Conservation (phyloP, 2,888 invertebrate genomes). For the Lepidocyrtinus sp. region DNA sequence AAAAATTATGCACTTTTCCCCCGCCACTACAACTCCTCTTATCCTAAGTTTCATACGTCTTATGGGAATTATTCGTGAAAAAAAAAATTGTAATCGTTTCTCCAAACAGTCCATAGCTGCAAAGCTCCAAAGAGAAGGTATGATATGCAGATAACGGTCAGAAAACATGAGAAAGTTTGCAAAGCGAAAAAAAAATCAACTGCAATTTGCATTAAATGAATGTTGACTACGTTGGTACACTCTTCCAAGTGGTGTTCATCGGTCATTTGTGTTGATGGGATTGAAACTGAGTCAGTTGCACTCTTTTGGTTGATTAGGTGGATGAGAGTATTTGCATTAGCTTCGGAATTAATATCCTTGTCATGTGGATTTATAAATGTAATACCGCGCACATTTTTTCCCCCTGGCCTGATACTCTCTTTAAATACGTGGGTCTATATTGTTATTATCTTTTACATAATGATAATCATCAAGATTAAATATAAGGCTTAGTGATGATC, state of each 20-base stretch:
- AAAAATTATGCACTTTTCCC: too few species aligned
- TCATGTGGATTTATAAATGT: constrained; percentile 8
- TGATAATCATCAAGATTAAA: constrained; percentile 4
- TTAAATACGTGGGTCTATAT: constrained; percentile 4
- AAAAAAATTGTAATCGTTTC: neutral
- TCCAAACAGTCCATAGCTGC: neutral
- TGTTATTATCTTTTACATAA: constrained; percentile 6
- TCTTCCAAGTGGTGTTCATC: too few species aligned
- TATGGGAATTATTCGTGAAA: neutral
- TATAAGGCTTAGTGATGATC: neutral
- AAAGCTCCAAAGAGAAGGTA: too few species aligned
- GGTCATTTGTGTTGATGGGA: too few species aligned
- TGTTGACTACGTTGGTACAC: too few species aligned
- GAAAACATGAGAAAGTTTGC: neutral
- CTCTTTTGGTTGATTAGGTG: too few species aligned
- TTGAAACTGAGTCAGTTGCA: too few species aligned
- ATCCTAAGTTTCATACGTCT: neutral
- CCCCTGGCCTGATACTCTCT: neutral
- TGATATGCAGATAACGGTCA: constrained; percentile 14
- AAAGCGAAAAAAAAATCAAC: neutral
- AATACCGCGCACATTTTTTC: constrained; percentile 14
- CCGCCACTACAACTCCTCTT: neutral
- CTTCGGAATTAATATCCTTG: too few species aligned
- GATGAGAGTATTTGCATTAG: too few species aligned
- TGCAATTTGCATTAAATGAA: too few species aligned